Percentiles rank a stretch among this genome's conserved stretches.
phyloP scores from a whole-genome alignment of 2,797 vertebrate species.

The Hypotaenidia philippensis region DNA sequence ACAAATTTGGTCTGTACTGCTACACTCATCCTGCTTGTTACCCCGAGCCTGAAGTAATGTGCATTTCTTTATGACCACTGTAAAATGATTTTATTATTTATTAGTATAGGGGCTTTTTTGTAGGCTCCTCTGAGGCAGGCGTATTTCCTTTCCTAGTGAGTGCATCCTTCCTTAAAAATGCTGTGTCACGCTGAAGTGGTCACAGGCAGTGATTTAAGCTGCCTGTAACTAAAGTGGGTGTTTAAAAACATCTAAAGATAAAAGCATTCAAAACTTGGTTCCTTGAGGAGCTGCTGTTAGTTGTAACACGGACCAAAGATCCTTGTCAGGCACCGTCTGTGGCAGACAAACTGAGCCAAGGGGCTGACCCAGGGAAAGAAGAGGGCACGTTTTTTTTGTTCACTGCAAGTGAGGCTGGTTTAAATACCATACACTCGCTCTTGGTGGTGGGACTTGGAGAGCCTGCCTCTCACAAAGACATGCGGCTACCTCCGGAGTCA shows the following conservation, averaged over 20 bases:
- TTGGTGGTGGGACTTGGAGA: background rate
- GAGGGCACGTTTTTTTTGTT: background rate
- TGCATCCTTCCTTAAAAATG: background rate
- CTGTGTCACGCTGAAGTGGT: background rate
- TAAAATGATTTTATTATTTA: background rate
- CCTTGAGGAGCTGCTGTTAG: background rate
- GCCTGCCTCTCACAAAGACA: background rate
- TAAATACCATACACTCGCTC: rapidly evolving
- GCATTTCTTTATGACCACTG: background rate
- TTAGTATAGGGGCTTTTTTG: background rate
- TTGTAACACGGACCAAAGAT: background rate
- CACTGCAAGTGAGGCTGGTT: background rate
- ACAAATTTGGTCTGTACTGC: background rate
- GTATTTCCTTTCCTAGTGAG: background rate
- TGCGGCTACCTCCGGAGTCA: background rate
- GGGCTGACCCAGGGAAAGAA: background rate
- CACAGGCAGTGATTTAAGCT: background rate
- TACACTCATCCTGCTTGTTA: background rate
- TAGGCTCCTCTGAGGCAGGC: background rate
- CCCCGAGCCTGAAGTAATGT: background rate
- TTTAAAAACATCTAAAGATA: background rate
- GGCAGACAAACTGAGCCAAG: background rate
- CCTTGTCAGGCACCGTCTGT: background rate
- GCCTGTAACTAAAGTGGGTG: background rate
- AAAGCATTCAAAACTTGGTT: background rate